phyloP scores from a whole-genome alignment of 2,888 invertebrate species.

The Oscheius myriophilus region DNA sequence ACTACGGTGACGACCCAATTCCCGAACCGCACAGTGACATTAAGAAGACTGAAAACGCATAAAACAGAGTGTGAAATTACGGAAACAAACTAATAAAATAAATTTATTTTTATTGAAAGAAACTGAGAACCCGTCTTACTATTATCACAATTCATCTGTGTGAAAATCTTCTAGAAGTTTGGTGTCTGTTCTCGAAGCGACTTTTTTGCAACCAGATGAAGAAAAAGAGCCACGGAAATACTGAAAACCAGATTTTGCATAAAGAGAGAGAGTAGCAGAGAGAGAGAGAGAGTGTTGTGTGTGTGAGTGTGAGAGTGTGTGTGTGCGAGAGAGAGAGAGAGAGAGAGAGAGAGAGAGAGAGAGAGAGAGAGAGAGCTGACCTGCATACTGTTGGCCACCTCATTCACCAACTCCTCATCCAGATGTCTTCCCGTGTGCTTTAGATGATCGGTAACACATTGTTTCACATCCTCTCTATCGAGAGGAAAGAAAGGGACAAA shows the following conservation, averaged over 20 bases:
- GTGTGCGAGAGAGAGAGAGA: background rate
- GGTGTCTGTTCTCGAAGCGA: constrained; percentile 11
- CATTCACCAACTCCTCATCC: constrained; percentile 16
- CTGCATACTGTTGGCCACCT: constrained; percentile 8
- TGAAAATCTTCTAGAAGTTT: constrained; percentile 18
- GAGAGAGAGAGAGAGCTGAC: background rate
- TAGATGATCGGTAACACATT: constrained; percentile 25
- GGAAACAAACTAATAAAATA: no score
- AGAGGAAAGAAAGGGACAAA: constrained; percentile 27
- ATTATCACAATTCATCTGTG: background rate
- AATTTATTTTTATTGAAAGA: no score
- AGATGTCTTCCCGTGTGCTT: constrained; percentile 17
- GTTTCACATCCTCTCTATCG: constrained; percentile 1
- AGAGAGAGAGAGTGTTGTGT: background rate
- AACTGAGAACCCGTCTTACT: background rate
- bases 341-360: background rate
- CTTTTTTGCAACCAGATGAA: constrained; percentile 25
- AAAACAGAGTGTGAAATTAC: no score
- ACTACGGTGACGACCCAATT: constrained; percentile 13
- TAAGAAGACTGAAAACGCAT: no score
- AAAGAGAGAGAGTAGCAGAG: background rate
- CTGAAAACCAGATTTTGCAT: constrained; percentile 5
- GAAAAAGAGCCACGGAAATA: constrained; percentile 22
- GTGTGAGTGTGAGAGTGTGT: no score
- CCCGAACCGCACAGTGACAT: background rate